Percentiles rank a stretch among this genome's conserved stretches.
phyloP scores from a whole-genome alignment of 2,797 vertebrate species.

The Cossypha niveicapilla region DNA sequence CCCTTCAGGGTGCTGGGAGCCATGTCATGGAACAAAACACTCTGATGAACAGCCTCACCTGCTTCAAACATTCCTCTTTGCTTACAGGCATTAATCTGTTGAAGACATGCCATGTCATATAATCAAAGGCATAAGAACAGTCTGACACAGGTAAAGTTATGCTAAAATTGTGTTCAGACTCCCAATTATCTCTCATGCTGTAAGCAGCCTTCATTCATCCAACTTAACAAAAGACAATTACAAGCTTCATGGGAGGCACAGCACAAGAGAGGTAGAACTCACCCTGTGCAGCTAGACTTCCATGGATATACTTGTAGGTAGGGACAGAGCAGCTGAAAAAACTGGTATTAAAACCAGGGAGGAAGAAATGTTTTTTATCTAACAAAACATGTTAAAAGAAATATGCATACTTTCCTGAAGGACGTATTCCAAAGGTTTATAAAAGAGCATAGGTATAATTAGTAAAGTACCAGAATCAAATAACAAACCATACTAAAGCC shows the following conservation, averaged over 20 bases:
- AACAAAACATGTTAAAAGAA: neutral
- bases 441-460: neutral
- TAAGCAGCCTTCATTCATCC: neutral
- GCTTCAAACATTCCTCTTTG: neutral
- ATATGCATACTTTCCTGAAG: neutral
- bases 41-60: neutral
- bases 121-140: neutral
- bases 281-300: neutral
- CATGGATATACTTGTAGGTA: neutral
- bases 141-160: neutral
- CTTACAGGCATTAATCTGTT: neutral
- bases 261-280: neutral
- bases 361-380: neutral
- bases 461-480: neutral
- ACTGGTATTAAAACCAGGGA: accelerated
- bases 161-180: neutral
- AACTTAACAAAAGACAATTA: neutral
- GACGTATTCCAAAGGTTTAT: neutral
- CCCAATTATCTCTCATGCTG: neutral
- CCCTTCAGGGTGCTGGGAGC: neutral
- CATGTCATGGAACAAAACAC: neutral
- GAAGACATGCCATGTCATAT: neutral
- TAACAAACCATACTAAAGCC: neutral
- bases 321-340: neutral
- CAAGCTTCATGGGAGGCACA: neutral